Evolutionary conservation across 1,140 invertebrate species (phyloP).

Genomic region (Macrotrachela quadricornifera): DNA sequence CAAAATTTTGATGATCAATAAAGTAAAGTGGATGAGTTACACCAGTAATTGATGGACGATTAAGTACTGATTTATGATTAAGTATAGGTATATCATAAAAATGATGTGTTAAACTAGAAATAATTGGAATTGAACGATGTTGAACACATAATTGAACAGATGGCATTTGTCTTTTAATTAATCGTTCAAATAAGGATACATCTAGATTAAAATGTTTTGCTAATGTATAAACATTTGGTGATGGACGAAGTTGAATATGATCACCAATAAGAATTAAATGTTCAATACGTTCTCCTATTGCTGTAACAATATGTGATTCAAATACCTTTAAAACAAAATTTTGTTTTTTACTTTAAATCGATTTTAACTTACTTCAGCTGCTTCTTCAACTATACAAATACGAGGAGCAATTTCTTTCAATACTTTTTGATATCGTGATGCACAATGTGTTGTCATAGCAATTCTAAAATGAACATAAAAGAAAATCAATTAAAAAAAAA

Average conservation of each 20-base stretch:
- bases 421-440: slow-evolving; percentile 10
- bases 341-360: not conserved
- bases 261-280: slow-evolving; percentile 66
- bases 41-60: slow-evolving; percentile 20
- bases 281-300: slow-evolving; percentile 42
- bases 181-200: slow-evolving; percentile 27
- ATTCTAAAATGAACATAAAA: slow-evolving; percentile 8
- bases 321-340: slow-evolving; percentile 12
- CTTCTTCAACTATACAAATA: slow-evolving; percentile 25
- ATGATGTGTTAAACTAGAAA: slow-evolving; percentile 25
- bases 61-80: slow-evolving; percentile 18
- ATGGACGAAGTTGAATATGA: slow-evolving; percentile 33
- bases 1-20: slow-evolving; percentile 21
- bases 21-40: slow-evolving; percentile 23
- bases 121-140: slow-evolving; percentile 31
- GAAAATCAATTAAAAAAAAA: too few relatives aligned
- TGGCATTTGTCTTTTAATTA: slow-evolving; percentile 22
- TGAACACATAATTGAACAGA: slow-evolving; percentile 21
- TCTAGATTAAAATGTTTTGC: slow-evolving; percentile 25
- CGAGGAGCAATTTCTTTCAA: slow-evolving; percentile 5
- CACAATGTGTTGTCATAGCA: slow-evolving; percentile 26
- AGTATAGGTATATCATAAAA: slow-evolving; percentile 23
- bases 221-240: slow-evolving; percentile 23
- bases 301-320: slow-evolving; percentile 23
- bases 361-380: slow-evolving; percentile 15